phyloP scores from a whole-genome alignment of 2,113 vertebrate genomes.

The Oncorhynchus kisutch region DNA sequence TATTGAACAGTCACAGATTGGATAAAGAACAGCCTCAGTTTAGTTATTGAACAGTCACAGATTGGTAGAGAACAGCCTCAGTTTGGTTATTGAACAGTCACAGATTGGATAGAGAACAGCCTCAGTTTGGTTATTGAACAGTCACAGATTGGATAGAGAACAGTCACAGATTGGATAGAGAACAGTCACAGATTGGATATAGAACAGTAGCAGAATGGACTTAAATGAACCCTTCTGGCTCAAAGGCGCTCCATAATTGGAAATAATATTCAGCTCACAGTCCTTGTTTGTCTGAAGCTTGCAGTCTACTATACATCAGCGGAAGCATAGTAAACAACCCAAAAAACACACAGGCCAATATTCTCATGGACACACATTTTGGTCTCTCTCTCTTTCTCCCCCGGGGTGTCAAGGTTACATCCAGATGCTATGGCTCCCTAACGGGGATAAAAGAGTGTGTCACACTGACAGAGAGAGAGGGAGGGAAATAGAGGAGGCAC shows the following conservation, averaged over 20 bases:
- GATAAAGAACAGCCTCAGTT: background rate
- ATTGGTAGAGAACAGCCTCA: background rate
- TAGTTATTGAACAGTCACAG: background rate
- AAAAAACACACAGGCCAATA: too few relatives aligned
- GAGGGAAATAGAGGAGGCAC: too few relatives aligned
- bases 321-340: background rate
- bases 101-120: background rate
- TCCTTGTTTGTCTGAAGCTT: background rate
- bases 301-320: background rate
- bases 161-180: background rate
- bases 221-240: background rate
- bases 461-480: too few relatives aligned
- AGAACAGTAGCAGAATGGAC: background rate
- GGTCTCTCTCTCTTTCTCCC: too few relatives aligned
- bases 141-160: background rate
- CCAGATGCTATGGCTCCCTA: too few relatives aligned
- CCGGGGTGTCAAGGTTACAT: too few relatives aligned
- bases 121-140: background rate
- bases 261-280: background rate
- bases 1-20: background rate
- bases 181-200: background rate
- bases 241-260: background rate
- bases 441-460: too few relatives aligned
- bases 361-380: too few relatives aligned
- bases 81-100: background rate